phyloP scores from a whole-genome alignment of 2,113 vertebrate species.

The Polypterus bichir region DNA sequence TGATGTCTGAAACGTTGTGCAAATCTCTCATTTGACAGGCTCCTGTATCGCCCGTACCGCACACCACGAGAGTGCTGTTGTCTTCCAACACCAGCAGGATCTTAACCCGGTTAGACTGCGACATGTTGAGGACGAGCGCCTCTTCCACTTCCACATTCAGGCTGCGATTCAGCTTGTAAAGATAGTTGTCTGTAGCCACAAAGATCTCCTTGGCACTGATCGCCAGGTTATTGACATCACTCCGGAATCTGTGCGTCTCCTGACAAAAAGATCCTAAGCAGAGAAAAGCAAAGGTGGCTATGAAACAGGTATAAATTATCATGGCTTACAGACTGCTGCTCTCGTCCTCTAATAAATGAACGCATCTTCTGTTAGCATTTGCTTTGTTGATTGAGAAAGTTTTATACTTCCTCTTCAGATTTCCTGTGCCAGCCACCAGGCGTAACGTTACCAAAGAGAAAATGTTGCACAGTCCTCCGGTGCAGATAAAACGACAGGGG shows the following conservation, averaged over 20 bases:
- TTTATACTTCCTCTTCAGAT: no score
- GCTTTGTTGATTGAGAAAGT: no score
- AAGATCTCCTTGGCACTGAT: slow-evolving; percentile 46
- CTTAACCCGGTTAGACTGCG: slow-evolving; percentile 20
- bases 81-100: slow-evolving; percentile 54
- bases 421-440: no score
- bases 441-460: no score
- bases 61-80: slow-evolving; percentile 49
- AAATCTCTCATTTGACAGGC: slow-evolving; percentile 56
- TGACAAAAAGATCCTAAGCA: not conserved
- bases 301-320: not conserved
- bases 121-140: not conserved
- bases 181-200: slow-evolving; percentile 55
- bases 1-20: slow-evolving; percentile 32
- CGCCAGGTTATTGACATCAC: slow-evolving; percentile 50
- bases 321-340: no score
- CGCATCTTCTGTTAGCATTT: no score
- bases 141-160: slow-evolving; percentile 26
- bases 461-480: no score
- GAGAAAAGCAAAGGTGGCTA: slow-evolving; percentile 11
- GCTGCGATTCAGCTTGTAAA: slow-evolving; percentile 58
- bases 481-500: no score
- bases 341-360: no score
- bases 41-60: slow-evolving; percentile 50
- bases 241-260: slow-evolving; percentile 11